A percentile compares a stretch with the other conserved stretches of the same genome.
Conservation (phyloP, 2,113 vertebrate genomes). For the Ciconia stormi region DNA sequence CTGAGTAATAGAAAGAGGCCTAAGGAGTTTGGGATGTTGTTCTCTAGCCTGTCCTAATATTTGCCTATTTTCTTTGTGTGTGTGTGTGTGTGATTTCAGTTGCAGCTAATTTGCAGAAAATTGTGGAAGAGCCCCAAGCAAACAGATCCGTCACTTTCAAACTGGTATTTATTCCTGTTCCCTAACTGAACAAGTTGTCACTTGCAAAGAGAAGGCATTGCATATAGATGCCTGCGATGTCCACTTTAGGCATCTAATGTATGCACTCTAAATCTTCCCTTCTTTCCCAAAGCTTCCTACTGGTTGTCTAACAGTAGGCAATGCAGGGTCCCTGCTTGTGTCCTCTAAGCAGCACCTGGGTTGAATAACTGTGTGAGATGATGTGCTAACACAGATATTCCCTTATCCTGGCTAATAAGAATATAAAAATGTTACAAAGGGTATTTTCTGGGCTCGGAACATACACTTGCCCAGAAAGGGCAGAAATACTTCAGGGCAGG, state of each 20-base stretch:
- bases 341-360: background rate
- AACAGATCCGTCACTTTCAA: slow-evolving; percentile 98
- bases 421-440: background rate
- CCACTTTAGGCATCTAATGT: background rate
- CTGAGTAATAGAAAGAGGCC: background rate
- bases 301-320: background rate
- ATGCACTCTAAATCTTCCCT: background rate
- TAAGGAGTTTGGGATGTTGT: background rate
- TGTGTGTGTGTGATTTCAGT: slow-evolving; percentile 81
- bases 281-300: background rate
- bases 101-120: slow-evolving; percentile 99
- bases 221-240: background rate
- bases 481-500: background rate
- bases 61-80: slow-evolving; percentile 19
- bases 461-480: background rate
- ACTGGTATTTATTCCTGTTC: slow-evolving; percentile 84
- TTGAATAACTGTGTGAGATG: background rate
- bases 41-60: background rate
- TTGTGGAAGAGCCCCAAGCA: slow-evolving; percentile 94
- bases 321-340: background rate
- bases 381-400: background rate
- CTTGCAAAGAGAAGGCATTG: background rate
- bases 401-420: background rate
- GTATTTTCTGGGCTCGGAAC: background rate
- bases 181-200: background rate